A percentile compares a stretch with the other conserved stretches of the same genome.
Evolutionary conservation across 2,888 invertebrate genomes (phyloP).

Genomic region (Xanthia togata): DNA sequence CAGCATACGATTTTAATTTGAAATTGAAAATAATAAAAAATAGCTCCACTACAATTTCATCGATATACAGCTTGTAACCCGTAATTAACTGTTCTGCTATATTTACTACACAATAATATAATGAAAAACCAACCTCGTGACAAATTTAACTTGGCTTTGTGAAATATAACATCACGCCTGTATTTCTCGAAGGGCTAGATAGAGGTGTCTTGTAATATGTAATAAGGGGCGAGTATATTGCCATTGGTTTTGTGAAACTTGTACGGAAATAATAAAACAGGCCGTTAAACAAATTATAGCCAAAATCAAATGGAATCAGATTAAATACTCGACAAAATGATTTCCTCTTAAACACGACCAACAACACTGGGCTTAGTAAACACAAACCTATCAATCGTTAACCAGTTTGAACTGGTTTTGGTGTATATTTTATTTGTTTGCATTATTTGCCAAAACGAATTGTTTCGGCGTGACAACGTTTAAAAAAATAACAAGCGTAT

Average conservation of each 20-base stretch:
- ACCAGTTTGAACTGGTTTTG: slow-evolving; percentile 8
- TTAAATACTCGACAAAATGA: slow-evolving; percentile 11
- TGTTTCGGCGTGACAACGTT: not conserved
- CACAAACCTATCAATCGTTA: slow-evolving; percentile 8
- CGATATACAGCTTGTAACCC: not conserved
- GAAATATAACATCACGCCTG: not conserved
- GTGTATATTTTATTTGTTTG: slow-evolving; percentile 12
- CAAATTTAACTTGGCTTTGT: not conserved
- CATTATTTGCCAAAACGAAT: not conserved
- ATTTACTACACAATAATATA: not conserved
- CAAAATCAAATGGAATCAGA: slow-evolving; percentile 16
- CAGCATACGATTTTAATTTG: not conserved
- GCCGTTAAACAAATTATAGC: not conserved
- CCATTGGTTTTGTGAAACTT: too few species aligned
- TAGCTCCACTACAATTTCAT: not conserved
- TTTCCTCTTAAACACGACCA: slow-evolving; percentile 8
- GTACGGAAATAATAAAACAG: not conserved
- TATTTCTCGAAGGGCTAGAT: too few species aligned
- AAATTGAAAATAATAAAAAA: not conserved
- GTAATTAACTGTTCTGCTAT: not conserved
- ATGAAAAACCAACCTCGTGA: not conserved
- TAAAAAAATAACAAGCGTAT: not conserved
- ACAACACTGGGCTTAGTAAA: slow-evolving; percentile 7
- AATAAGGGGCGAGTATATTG: not conserved
- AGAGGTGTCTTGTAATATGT: not conserved